phyloP scores from a whole-genome alignment of 1,140 invertebrate species.

The Gonatopus flavifemur region DNA sequence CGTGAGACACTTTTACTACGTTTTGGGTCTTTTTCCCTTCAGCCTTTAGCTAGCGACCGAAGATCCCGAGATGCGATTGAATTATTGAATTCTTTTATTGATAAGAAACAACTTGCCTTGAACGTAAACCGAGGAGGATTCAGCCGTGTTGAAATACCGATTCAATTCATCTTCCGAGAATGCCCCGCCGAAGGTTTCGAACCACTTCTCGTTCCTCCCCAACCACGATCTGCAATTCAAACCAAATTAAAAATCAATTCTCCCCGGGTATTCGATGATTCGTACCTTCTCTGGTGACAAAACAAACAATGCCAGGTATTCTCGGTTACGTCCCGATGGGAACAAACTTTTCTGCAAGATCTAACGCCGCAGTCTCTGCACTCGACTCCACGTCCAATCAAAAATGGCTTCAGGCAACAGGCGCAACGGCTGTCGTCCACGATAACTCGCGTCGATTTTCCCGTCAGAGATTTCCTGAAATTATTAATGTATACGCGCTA shows the following conservation, averaged over 20 bases:
- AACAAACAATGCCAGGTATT: conserved; percentile 46
- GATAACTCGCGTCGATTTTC: conserved; percentile 16
- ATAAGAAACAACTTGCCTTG: conserved; percentile 33
- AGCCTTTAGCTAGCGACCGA: background rate
- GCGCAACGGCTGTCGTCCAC: conserved; percentile 43
- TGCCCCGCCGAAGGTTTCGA: conserved; percentile 31
- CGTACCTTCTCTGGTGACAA: conserved; percentile 48
- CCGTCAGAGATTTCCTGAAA: conserved; percentile 37
- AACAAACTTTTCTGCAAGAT: conserved; percentile 43
- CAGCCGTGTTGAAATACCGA: conserved; percentile 31
- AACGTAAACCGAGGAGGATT: conserved; percentile 32
- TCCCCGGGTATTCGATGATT: too few relatives aligned
- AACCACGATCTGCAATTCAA: conserved; percentile 35
- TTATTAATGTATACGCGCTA: too few relatives aligned
- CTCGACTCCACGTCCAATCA: conserved; percentile 33
- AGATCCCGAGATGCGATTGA: conserved; percentile 1
- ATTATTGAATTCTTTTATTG: background rate
- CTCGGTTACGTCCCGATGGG: conserved; percentile 37
- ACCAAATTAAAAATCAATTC: background rate
- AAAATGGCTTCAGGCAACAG: conserved; percentile 49
- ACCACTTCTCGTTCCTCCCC: conserved; percentile 37
- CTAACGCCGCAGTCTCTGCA: conserved; percentile 45
- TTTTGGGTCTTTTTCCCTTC: background rate
- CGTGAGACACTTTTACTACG: conserved; percentile 26
- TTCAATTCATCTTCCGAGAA: conserved; percentile 19